Conservation (phyloP, 1,140 invertebrate genomes). For the Maconellicoccus hirsutus region DNA sequence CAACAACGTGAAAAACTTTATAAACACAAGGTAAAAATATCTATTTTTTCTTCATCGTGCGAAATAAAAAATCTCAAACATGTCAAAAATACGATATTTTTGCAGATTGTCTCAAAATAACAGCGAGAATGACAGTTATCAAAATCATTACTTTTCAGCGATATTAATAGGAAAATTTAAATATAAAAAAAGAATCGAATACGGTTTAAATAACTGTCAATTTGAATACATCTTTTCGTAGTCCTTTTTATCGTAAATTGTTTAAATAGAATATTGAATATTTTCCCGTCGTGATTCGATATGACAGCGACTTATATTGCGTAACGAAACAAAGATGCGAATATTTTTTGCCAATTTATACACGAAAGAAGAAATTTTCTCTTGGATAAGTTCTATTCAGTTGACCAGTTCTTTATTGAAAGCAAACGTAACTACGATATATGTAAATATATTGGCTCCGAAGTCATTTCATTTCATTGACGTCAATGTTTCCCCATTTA, state of each 20-base stretch:
- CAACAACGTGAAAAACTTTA: too few species aligned
- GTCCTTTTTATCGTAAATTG: background rate
- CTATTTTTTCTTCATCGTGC: too few species aligned
- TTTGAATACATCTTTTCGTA: background rate
- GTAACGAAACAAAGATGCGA: background rate
- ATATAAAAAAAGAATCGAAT: too few species aligned
- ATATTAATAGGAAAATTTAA: too few species aligned
- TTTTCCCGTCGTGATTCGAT: background rate
- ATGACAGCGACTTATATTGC: background rate
- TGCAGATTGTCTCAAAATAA: too few species aligned
- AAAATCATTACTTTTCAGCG: too few species aligned
- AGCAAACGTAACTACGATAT: background rate
- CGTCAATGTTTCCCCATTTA: background rate
- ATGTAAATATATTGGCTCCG: background rate
- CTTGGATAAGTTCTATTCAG: background rate
- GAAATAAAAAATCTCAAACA: too few species aligned
- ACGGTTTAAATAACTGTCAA: slow-evolving; percentile 6
- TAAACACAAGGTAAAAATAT: too few species aligned
- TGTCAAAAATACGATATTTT: too few species aligned
- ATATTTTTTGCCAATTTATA: background rate
- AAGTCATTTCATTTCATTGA: background rate
- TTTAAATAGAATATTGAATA: background rate
- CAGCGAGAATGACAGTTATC: too few species aligned
- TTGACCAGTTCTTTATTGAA: slow-evolving; percentile 1
- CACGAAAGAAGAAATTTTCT: background rate